phyloP scores from a whole-genome alignment of 2,113 vertebrate genomes.

The Penelope pileata region DNA sequence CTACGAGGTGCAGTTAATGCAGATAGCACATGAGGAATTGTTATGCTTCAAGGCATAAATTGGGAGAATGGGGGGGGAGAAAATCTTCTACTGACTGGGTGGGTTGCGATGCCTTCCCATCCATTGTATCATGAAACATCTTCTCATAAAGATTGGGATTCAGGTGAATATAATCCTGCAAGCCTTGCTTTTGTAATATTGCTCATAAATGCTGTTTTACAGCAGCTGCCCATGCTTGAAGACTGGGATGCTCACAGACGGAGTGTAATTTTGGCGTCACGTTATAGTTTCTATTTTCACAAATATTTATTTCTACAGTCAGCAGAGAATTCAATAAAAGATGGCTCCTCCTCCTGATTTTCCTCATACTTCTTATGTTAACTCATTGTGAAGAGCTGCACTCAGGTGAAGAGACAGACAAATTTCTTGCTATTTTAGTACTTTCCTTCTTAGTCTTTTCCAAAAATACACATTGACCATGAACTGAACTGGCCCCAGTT shows the following conservation, averaged over 20 bases:
- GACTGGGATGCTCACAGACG: not conserved
- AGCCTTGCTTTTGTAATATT: not conserved
- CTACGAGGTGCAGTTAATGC: not conserved
- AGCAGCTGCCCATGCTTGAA: not conserved
- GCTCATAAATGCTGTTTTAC: not conserved
- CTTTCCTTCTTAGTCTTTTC: not conserved
- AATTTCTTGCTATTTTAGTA: not conserved
- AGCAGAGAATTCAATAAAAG: not conserved
- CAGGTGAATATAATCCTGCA: not conserved
- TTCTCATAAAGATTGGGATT: not conserved
- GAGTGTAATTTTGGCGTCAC: not conserved
- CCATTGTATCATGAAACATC: not conserved
- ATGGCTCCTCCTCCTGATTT: not conserved
- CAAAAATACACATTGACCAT: not conserved
- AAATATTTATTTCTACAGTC: conserved; percentile 8
- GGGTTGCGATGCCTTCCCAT: not conserved
- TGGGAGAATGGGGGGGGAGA: not conserved
- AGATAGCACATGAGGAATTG: not conserved
- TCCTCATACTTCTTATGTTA: not conserved
- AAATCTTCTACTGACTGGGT: not conserved
- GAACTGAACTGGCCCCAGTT: not conserved
- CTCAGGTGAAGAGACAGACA: not conserved
- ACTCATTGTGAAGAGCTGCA: not conserved
- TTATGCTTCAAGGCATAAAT: not conserved
- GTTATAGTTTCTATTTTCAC: not conserved